Evolutionary conservation across 2,888 invertebrate species (phyloP), one percentile per base, ranked within the genome.

Genomic region (Kuschelorhynchus macadamiae): DNA sequence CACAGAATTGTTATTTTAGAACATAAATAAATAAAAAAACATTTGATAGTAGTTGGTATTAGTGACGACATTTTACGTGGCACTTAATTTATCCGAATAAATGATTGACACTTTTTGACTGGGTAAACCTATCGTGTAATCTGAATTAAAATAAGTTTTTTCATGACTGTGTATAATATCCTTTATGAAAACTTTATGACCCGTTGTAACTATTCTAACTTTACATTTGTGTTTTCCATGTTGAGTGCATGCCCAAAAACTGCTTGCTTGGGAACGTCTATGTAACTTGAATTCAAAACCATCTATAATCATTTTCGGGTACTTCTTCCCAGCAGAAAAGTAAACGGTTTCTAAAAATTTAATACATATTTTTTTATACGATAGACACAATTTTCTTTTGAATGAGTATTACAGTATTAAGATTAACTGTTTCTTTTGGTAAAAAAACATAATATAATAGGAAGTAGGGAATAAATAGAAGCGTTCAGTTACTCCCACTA

Each of bases 281-380:
- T 67, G 62, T 30, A 71, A 64, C n/a, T 44, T 67, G 55, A 59
- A 75, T 21, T 68, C 70, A 41, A 72, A 70, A 12, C 66, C 62
- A 11, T 68, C 55, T 17, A 70, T 65, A 14, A 74, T 52, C 66
- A 74, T 66, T 36, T 67, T 71, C 2, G 72, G 74, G 44, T 70
- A 25, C 47, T 72, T 73, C 30, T 41, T 42, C 8, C 72, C 75
- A 4, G 47, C 20, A 16, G 60, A 33, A 56, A 67, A 67, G 21
- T 62, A 42, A 16, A 67, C 42, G 8, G 25, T 42, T 42, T 14
- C 67, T 67, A 49, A 55, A 67, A 63, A 46, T n/a, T n/a, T n/a
- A n/a, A n/a, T n/a, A 25, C 2, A 47, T 47, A 14, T 47, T 21
- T n/a, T 47, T 47, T 44, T 18, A 20, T 44, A 44, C 17, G 46